Base-by-base conservation (phyloP, 1,140 invertebrate species). In the Melanaphis sacchari region DNA sequence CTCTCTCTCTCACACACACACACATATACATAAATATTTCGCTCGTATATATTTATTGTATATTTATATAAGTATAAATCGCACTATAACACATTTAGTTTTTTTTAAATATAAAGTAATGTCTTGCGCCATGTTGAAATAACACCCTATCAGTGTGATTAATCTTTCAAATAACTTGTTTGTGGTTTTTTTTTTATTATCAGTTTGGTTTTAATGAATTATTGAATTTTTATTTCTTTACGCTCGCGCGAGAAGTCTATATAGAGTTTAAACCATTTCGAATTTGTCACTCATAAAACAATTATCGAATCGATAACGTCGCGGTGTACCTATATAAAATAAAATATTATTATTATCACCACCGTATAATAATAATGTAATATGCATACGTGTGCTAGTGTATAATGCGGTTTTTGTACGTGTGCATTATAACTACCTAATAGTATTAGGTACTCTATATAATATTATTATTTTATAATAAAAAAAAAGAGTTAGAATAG, bases 261-360 rank as follows among this genome's bases (percentile, higher is more conserved):
- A n/a, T 66, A 76, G 31, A 76, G 59, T 76, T 76, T n/a, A n/a
- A 76, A n/a, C 59, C n/a, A 76, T 76, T 76, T 76, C 59, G 59
- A 76, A 76, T 76, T 76, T 76, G 59, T 76, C 59, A 76, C 59
- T 76, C 59, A 76, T 76, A 76, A 76, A 76, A 76, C 59, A 76
- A 76, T 76, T 76, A 76, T 76, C 59, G 59, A 76, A 76, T 76
- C 59, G 59, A 76, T 76, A 76, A 76, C 59, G 59, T 76, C 59
- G 31, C n/a, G 0, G 11, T n/a, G n/a, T 76, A 76, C 59, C 59
- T 76, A 76, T 76, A 76, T 76, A 76, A 76, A 76, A 76, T 76
- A 76, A 76, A 76, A 76, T 76, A 76, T 76, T 76, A 36, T 76
- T 76, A n/a, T 18, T 76, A 76, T 76, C 59, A 76, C 59, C 15